These are phyloP conservation scores for Ivindomyrus marchei DNA, from an alignment of 2,113 vertebrate genomes.

Conservation along the genomic window DNA sequence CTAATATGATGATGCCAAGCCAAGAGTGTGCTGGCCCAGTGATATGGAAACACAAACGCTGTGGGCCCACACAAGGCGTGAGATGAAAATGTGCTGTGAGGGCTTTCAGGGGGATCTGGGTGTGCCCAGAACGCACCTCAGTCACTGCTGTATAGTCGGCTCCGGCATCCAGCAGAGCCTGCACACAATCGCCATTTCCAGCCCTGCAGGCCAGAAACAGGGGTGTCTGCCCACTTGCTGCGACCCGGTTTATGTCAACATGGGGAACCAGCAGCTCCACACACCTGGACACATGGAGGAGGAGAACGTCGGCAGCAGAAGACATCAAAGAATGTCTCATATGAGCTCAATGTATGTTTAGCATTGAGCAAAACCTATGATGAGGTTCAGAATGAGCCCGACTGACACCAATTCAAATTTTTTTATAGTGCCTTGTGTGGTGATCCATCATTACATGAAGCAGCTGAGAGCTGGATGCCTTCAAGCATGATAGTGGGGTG, in stretches of 20 bases:
- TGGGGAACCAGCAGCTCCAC: constrained; percentile 64
- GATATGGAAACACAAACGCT: not conserved
- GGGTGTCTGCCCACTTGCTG: constrained; percentile 72
- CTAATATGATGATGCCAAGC: not conserved
- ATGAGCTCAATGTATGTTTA: not conserved
- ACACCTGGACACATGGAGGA: constrained; percentile 58
- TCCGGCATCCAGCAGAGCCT: constrained; percentile 70
- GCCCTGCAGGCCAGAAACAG: constrained; percentile 80
- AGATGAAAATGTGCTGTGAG: not conserved
- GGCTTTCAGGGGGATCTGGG: not conserved
- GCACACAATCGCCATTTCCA: constrained; percentile 70
- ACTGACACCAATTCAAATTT: not conserved
- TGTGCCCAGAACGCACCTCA: constrained; percentile 56
- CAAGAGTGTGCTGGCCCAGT: not conserved
- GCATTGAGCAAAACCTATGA: not conserved
- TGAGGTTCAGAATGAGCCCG: not conserved
- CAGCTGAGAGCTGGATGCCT: not conserved
- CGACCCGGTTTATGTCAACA: constrained; percentile 59
- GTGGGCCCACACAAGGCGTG: not conserved
- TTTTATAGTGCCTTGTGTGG: not conserved
- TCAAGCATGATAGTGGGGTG: not conserved
- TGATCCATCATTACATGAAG: not conserved
- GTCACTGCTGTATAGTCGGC: constrained; percentile 67
- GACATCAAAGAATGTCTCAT: not conserved
- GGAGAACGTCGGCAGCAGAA: not conserved